Percentiles rank a stretch among this genome's conserved stretches.
Conservation (phyloP, 35 echinoderm and acorn worm species). For the Heliocidaris erythrogramma region DNA sequence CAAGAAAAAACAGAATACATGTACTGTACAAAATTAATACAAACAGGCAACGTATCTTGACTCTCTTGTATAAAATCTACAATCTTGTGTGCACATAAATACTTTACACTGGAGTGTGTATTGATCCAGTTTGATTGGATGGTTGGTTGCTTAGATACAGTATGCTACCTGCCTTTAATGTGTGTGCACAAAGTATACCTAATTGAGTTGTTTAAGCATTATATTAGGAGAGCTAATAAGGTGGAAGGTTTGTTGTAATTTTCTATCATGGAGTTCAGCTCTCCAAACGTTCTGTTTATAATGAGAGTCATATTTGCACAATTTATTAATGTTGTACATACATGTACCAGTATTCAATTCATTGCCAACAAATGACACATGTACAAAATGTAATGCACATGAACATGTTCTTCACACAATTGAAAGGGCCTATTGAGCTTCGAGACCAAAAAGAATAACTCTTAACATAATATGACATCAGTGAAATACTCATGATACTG, state of each 20-base stretch:
- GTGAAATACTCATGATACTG: too few species aligned
- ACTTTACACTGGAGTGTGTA: background rate
- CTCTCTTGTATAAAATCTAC: background rate
- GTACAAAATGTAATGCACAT: background rate
- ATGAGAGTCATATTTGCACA: background rate
- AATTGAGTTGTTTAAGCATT: background rate
- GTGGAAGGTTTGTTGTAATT: background rate
- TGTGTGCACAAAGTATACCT: background rate
- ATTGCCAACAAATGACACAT: background rate
- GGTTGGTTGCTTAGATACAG: background rate
- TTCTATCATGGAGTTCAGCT: background rate
- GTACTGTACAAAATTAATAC: too few species aligned
- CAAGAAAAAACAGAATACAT: too few species aligned
- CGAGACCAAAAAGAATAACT: too few species aligned
- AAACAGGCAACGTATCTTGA: too few species aligned
- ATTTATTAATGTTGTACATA: background rate
- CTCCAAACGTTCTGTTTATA: background rate
- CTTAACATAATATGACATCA: too few species aligned
- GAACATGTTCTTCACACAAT: too few species aligned
- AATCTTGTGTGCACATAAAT: too few species aligned
- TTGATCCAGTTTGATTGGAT: background rate
- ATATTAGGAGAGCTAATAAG: background rate
- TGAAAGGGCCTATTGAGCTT: too few species aligned
- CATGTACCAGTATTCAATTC: too few species aligned
- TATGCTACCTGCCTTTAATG: background rate